Conservation (phyloP, 1,140 invertebrate species). For the Apis cerana region DNA sequence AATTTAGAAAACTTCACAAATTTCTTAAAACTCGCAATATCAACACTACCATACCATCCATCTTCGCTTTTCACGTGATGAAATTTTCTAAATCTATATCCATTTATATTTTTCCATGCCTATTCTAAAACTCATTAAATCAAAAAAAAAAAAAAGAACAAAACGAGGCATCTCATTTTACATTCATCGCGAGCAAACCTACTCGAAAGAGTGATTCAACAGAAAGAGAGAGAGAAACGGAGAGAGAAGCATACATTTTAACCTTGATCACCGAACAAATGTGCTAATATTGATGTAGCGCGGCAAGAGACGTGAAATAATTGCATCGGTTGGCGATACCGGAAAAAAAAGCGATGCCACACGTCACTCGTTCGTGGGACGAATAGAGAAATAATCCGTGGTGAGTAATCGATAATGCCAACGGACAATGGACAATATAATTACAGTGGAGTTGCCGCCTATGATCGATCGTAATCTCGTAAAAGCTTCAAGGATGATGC, state of each 20-base stretch:
- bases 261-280: neutral
- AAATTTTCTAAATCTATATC: no score
- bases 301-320: neutral
- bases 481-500: slow-evolving; percentile 61
- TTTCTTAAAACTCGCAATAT: no score
- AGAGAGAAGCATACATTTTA: neutral
- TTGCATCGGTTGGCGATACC: slow-evolving; percentile 8
- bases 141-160: no score
- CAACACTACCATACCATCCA: no score
- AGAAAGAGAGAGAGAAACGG: no score
- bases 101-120: no score
- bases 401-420: slow-evolving; percentile 44
- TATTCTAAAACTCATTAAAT: no score
- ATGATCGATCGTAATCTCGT: slow-evolving; percentile 53
- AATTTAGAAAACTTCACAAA: no score
- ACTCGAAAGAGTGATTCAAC: no score
- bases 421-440: neutral
- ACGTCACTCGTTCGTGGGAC: slow-evolving; percentile 14
- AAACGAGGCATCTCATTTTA: no score
- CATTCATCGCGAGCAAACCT: no score
- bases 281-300: neutral
- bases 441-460: neutral
- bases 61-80: no score
- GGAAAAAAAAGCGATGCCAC: neutral
- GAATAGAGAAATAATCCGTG: slow-evolving; percentile 7